Evolutionary conservation across 2,113 vertebrate species (phyloP), one percentile per base, ranked within the genome.

Genomic region (Carollia perspicillata): DNA sequence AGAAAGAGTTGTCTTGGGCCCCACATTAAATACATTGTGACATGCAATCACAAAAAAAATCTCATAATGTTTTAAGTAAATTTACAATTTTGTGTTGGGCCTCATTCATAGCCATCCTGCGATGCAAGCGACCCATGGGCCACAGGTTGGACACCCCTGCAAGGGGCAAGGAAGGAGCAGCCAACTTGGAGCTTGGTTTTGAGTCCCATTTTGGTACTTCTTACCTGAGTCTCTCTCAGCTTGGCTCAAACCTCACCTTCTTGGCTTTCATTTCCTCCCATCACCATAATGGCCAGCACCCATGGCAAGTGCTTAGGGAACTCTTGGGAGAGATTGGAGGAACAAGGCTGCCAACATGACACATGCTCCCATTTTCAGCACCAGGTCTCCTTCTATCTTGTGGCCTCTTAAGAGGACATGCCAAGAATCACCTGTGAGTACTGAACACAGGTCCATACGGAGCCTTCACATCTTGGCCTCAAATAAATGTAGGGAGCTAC

Each of bases 381-480:
- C 28, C 18, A 71, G 83, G 10, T 16, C 49, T 49, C 69, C 53
- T 78, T 17, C 53, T 42, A 3, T 40, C 68, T 40, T 18, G 22
- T 28, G 44, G 6, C 22, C 49, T 37, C n/a, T 42, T 47, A 28
- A 6, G 18, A 44, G n/a, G 12, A 44, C 20, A 1, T 13, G 23
- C 26, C 53, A 37, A 20, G 55, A 33, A 71, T 42, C 60, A 47
- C 66, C n/a, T 47, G 22, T 44, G 23, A 89, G 18, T 2, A 35
- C 2, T 3, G 22, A 68, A 13, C n/a, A 28, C 33, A 65, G 0
- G 6, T 23, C 81, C 6, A 0, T 0, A 0, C 6, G 14, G 33
- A 69, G 22, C 37, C 35, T 33, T 35, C 37, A 28, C 23, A 20
- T 51, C 44, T n/a, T 33, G 81, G 9, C 28, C 30, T 84, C 12